These are phyloP conservation scores for Hipposideros larvatus DNA, from an alignment of 2,797 vertebrate species.

Conservation along the genomic window DNA sequence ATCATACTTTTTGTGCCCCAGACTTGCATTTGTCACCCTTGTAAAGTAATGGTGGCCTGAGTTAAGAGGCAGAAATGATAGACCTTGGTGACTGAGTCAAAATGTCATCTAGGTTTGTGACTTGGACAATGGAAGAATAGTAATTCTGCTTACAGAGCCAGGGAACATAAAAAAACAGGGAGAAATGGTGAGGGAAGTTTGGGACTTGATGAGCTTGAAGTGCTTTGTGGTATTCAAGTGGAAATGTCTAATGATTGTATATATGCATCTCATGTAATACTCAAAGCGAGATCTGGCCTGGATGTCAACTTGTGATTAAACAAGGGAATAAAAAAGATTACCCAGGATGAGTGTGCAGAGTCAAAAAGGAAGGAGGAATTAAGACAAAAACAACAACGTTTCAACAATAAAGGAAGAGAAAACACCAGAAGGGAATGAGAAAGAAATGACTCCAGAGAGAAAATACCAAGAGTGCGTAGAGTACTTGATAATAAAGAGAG, in stretches of 20 bases:
- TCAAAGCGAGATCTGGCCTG: neutral
- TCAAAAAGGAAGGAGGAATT: neutral
- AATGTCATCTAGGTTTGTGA: neutral
- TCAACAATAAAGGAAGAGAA: neutral
- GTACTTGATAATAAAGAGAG: neutral
- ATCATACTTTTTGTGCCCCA: neutral
- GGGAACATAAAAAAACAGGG: neutral
- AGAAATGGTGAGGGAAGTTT: neutral
- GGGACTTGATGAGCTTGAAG: neutral
- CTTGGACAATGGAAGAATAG: neutral
- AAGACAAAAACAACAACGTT: neutral
- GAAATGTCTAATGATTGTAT: neutral
- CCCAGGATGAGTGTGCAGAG: neutral
- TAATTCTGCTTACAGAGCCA: neutral
- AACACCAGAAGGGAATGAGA: neutral
- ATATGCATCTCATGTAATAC: neutral
- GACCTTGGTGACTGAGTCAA: neutral
- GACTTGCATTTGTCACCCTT: conserved; percentile 6
- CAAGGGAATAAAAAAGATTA: neutral
- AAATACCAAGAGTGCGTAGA: neutral
- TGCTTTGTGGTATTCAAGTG: neutral
- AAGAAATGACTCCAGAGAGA: neutral
- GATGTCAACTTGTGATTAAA: neutral
- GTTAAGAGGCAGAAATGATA: neutral
- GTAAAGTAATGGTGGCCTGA: neutral